Conservation (phyloP, 2,113 vertebrate genomes). For the Mirza zaza region DNA sequence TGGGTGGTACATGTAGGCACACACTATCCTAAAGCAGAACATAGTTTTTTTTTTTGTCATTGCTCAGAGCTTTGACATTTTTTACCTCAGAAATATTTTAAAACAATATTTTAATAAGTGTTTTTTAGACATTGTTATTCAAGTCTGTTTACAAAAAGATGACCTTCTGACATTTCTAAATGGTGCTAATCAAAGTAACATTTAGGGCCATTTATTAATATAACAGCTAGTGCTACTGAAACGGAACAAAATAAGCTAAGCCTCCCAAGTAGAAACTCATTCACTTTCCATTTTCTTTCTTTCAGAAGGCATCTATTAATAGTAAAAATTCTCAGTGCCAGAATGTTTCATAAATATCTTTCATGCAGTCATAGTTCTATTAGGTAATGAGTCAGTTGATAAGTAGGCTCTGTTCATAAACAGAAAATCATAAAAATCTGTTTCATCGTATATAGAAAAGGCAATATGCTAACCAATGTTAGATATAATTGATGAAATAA, state of each 20-base stretch:
- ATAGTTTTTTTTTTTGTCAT: not conserved
- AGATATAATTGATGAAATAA: not conserved
- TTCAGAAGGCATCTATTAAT: not conserved
- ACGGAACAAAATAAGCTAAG: not conserved
- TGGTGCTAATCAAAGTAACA: not conserved
- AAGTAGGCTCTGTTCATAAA: not conserved
- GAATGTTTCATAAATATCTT: not conserved
- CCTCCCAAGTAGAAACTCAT: not conserved
- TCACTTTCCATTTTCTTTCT: not conserved
- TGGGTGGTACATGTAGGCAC: not conserved
- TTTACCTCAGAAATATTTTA: not conserved
- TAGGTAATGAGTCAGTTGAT: not conserved
- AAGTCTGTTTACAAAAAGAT: not conserved
- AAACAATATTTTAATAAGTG: not conserved
- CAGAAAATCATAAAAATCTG: not conserved
- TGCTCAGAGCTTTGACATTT: not conserved
- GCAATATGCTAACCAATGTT: not conserved
- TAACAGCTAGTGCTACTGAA: not conserved
- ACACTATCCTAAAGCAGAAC: not conserved
- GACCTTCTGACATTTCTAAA: not conserved
- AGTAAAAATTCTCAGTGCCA: not conserved
- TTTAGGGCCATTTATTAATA: not conserved
- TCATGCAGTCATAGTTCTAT: not conserved
- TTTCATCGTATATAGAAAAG: not conserved
- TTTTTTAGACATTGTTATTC: not conserved